Evolutionary conservation across 37 sponge, comb jelly and placozoan genomes (phyloP), one percentile per base, ranked within the genome.

Genomic region (Halichondria panicea): DNA sequence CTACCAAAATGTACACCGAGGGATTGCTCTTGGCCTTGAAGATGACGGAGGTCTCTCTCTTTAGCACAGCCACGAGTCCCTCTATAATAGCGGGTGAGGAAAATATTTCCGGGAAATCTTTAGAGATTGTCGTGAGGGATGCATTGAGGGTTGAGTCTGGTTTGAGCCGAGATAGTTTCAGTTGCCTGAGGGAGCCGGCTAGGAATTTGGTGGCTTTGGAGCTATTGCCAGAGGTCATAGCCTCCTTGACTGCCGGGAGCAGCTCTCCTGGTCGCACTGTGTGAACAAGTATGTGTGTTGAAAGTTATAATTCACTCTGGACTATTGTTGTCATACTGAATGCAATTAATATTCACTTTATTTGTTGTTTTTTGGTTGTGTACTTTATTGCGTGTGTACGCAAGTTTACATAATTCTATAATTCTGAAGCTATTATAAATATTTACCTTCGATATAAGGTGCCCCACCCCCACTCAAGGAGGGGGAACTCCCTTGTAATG

Each of bases 151-250:
- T 59, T 5, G 74, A 3, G 48, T 91, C 92, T 0, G 84, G 87
- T 42, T 86, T 91, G 33, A 82, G 61, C 3, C 92, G 82, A 4
- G 92, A 82, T n/a, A 86, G 82, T 41, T 82, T 91, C 65, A 91
- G 70, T 63, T 81, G 78, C 38, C 68, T 76, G 37, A 91, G 21
- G 0, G 83, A 83, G 38, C 87, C 87, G 8, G 48, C 54, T 6
- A 86, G 54, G 0, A 91, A 24, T 53, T 68, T 69, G 0, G 53
- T 22, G 12, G 73, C 78, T 25, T 79, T 76, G 15, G 66, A 9
- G 27, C 63, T 76, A 43, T 78, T 72, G 0, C 59, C 75, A 40
- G 64, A 1, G 21, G 83, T 48, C 56, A 39, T 61, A 15, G 88
- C 77, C 8, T 78, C 74, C 44, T 37, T 52, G 5, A 88, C 31